Evolutionary conservation across 1,140 invertebrate genomes (phyloP), one percentile per base, ranked within the genome.

Genomic region (Pseudomyrmex cubaensis): DNA sequence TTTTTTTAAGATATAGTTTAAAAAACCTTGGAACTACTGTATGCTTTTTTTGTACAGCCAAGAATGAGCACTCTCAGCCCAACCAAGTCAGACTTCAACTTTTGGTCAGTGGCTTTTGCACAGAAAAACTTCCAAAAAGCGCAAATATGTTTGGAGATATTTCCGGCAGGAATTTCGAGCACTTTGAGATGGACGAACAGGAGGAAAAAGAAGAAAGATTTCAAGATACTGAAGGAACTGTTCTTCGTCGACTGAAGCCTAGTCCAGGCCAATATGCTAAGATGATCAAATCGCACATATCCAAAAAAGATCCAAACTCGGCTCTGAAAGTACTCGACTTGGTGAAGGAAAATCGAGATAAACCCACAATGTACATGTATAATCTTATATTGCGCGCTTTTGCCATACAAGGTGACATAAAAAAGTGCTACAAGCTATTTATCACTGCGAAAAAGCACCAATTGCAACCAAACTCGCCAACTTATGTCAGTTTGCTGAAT

Each of bases 401-500:
- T 94, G 97, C 97, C 7, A 92, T 96, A 83, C 95, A 96, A 5
- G 98, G 98, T 1, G 97, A 98, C 89, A 96, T 97, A 48, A 96
- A 97, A 88, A 97, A 97, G 93, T 98, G 98, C 22, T 98, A 98
- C 91, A 95, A 95, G 83, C 92, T 99, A 0, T 99, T 95, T 89
- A 97, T 96, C 90, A 95, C 96, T 88, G 97, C 98, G 97, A 98
- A 97, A 92, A 96, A 96, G 90, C 91, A 96, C 59, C 96, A 95
- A 0, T 90, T 98, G 0, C 95, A 95, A 86, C 95, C 96, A 0
- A 96, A 96, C 52, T 95, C 95, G 0, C 95, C 96, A 10, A 97
- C 96, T 9, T 98, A 98, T 90, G 98, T 97, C 13, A 96, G 96
- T 75, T 94, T 99, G 15, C 97, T 99, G 91, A 98, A 98, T 94